Base-by-base conservation (phyloP, 2,797 vertebrate genomes). In the Galaxias olidus region DNA sequence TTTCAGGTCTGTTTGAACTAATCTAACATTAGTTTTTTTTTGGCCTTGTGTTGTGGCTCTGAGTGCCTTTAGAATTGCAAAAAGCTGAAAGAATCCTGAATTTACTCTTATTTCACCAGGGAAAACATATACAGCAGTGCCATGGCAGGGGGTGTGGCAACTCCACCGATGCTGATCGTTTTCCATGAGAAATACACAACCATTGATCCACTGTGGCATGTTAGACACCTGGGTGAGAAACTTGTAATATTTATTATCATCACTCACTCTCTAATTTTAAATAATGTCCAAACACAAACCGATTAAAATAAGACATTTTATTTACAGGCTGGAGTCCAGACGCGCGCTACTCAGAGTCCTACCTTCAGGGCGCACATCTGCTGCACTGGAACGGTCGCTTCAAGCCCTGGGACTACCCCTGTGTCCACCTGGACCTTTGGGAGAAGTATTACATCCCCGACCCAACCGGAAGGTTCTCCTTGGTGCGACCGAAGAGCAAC, bases 311-410 rank as follows among this genome's bases (percentile, higher is more conserved):
- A 4, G 0, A 19, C 9, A 20, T 20, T 11, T 0, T 40, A 73
- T 18, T 50, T 1, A 19, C 20, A 99, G 98, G 98, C 40, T 98
- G 95, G 96, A 97, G 94, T 84, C 94, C 96, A 9, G 94, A 98
- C 65, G 78, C 92, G 12, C 90, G 78, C 63, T 95, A 98, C 61
- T 89, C 95, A 0, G 92, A 94, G 41, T 91, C 82, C 61, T 87
- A 94, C 84, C 93, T 99, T 18, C 90, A 94, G 75, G 93, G 93
- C 65, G 97, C 96, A 0, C 94, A 90, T 12, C 84, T 99, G 72
- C 93, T 99, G 75, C 98, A 98, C 72, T 99, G 98, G 98, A 98
- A 95, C 1, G 97, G 98, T 61, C 93, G 90, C n/a, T 97, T 96
- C 42, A 99, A 99, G 65, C 98, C 98, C 0, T 99, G 98, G 98